Conservation (phyloP, 2,888 invertebrate species). For the Chrysotoxum bicinctum region DNA sequence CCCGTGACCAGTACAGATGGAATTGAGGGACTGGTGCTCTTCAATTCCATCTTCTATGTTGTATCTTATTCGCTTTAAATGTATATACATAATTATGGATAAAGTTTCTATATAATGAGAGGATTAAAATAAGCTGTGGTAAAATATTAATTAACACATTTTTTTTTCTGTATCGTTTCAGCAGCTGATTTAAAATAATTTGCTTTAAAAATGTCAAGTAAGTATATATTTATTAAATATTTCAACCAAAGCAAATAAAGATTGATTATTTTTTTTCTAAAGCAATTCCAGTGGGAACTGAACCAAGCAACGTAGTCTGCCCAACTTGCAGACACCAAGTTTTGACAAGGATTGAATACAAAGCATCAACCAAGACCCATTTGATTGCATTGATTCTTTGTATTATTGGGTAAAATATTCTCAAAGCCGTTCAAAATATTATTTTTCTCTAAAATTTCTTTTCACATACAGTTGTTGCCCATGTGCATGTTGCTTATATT, state of each 20-base stretch:
- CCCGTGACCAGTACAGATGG: too few species aligned
- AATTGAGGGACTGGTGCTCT: too few species aligned
- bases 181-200: background rate
- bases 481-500: constrained; percentile 82
- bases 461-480: constrained; percentile 76
- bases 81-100: too few species aligned
- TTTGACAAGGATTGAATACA: constrained; percentile 81
- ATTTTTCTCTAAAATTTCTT: background rate
- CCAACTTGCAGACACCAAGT: constrained; percentile 82
- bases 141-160: too few species aligned
- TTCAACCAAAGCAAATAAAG: background rate
- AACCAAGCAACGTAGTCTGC: constrained; percentile 81
- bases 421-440: background rate
- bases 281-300: constrained; percentile 79
- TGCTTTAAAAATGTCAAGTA: constrained; percentile 32
- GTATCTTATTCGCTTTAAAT: too few species aligned
- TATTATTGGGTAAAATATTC: constrained; percentile 53
- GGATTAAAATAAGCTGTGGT: too few species aligned
- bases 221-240: background rate
- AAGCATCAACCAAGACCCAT: constrained; percentile 83
- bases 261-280: background rate
- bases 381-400: constrained; percentile 83
- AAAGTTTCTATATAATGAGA: too few species aligned
- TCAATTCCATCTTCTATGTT: too few species aligned
- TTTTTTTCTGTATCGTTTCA: background rate